These are phyloP conservation scores for Eudasyphora cyanicolor DNA, from an alignment of 2,888 invertebrate species.

Conservation along the genomic window DNA sequence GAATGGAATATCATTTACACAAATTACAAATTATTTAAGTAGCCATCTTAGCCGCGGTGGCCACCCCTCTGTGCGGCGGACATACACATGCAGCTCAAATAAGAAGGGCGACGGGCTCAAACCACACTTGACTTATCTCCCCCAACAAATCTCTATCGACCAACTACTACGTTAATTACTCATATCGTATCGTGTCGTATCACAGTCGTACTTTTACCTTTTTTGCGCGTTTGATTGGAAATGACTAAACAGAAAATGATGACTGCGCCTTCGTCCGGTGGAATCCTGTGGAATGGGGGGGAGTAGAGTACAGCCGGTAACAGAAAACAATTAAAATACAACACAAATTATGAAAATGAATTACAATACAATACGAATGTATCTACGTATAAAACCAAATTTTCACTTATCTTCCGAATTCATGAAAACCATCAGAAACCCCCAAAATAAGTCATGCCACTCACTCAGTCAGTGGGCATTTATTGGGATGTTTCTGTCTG, in stretches of 20 bases:
- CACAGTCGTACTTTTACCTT: slow-evolving; percentile 37
- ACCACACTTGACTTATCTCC: slow-evolving; percentile 45
- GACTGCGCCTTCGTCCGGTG: background rate
- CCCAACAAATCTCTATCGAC: slow-evolving; percentile 44
- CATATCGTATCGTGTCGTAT: too few relatives aligned
- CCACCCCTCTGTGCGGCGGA: background rate
- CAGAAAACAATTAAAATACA: slow-evolving; percentile 52
- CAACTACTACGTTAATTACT: slow-evolving; percentile 41
- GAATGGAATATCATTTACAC: slow-evolving; percentile 44
- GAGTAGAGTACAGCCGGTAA: slow-evolving; percentile 30
- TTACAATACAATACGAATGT: slow-evolving; percentile 34
- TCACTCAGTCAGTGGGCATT: background rate
- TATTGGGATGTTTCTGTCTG: slow-evolving; percentile 41
- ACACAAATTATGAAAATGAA: slow-evolving; percentile 53
- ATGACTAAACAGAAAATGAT: slow-evolving; percentile 57
- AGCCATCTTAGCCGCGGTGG: background rate
- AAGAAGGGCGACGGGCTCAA: background rate
- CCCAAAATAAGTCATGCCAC: slow-evolving; percentile 6
- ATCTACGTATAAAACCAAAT: slow-evolving; percentile 40
- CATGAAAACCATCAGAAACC: slow-evolving; percentile 46
- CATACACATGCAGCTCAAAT: slow-evolving; percentile 23
- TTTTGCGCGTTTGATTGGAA: slow-evolving; percentile 19
- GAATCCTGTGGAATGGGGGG: background rate
- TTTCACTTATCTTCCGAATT: slow-evolving; percentile 50
- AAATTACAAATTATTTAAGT: slow-evolving; percentile 50